Base-by-base conservation (phyloP, 2,888 invertebrate species). In the Coelogynopora nodosa region DNA sequence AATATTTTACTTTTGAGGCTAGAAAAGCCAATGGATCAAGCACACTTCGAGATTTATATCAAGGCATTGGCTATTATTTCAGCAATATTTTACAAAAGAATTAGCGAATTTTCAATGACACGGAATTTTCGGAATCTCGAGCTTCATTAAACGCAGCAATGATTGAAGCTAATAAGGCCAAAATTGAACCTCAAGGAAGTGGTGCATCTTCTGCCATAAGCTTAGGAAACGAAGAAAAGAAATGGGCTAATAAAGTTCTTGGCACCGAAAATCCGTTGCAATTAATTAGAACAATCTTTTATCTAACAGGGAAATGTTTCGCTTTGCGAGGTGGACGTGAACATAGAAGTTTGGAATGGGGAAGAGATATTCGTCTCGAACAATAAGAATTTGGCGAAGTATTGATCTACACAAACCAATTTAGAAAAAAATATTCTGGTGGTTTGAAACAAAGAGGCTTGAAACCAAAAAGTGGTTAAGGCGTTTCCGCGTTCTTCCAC, bases 41-140 rank as follows among this genome's bases (percentile, higher is more conserved):
- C 30, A 82, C 82, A 82, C 31, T 82, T 29, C 29, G 31, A 82
- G 82, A 82, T 31, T 31, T 82, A 30, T 82, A 30, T 82, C 82
- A 82, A 82, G 82, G 82, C 30, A 82, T 82, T 82, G 82, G 82
- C 29, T 82, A 82, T 82, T 31, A 82, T 82, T 31, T 82, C 31
- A 82, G 29, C 29, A 29, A 82, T 31, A 82, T 82, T 82, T 82
- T 82, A 31, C 29, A 82, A 82, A 29, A 31, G 30, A 28, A 82
- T 82, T 82, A 29, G 82, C 29, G 82, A 82, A 82, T 82, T 82
- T 82, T 82, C 82, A 82, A 31, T 82, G 29, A 82, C 82, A 82
- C 30, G 28, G 82, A 82, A 82, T 82, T 82, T 31, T 31, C 18
- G 29, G 82, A 82, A 82, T 82, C 82, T 31, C 29, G 82, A 82